phyloP scores from a whole-genome alignment of 2,797 vertebrate genomes.

The Malacoraja senta region DNA sequence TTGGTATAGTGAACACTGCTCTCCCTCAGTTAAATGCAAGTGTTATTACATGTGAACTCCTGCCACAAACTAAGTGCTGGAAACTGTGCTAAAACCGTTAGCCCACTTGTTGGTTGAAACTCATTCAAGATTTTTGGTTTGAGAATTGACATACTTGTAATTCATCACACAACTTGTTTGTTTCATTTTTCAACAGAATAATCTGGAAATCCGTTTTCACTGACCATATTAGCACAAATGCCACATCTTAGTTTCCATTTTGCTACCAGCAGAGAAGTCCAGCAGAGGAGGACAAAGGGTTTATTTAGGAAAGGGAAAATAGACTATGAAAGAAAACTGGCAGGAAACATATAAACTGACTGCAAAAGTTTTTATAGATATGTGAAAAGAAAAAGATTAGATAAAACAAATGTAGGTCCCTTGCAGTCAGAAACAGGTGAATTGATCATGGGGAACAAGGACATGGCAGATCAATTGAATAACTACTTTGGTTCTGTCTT shows the following conservation, averaged over 20 bases:
- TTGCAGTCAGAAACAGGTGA: no score
- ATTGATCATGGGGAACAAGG: no score
- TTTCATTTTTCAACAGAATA: background rate
- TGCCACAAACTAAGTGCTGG: background rate
- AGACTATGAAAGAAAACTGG: no score
- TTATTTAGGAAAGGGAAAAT: no score
- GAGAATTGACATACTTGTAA: background rate
- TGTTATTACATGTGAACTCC: background rate
- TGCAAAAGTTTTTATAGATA: no score
- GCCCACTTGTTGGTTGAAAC: background rate
- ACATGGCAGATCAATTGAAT: no score
- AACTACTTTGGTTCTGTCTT: no score
- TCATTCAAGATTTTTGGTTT: background rate
- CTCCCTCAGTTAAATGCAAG: background rate
- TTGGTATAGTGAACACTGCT: background rate
- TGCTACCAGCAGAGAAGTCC: no score
- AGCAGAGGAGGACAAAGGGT: no score
- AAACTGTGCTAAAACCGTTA: background rate
- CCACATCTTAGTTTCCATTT: background rate
- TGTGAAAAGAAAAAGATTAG: no score
- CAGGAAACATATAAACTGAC: no score
- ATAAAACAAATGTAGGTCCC: no score
- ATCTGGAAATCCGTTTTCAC: background rate
- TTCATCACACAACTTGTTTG: background rate
- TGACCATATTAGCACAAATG: background rate